Evolutionary conservation across 2,888 invertebrate genomes (phyloP), one percentile per base, ranked within the genome.

Genomic region (Choristoneura rosaceana): DNA sequence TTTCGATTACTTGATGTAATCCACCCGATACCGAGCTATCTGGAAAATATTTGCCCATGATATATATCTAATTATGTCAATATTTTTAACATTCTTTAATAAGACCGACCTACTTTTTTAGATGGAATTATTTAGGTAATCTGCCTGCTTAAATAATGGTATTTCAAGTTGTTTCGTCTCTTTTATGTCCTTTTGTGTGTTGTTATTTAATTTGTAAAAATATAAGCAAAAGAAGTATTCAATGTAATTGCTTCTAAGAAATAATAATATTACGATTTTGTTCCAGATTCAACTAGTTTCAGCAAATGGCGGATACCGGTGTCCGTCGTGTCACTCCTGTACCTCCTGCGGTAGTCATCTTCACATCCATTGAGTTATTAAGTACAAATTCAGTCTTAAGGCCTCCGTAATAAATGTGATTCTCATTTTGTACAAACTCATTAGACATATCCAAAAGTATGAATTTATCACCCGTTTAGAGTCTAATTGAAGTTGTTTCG

Each of bases 281-380:
- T 93, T 93, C 77, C 93, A 93, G 93, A 85, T 84, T 80, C 81
- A 74, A 79, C 80, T 78, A 79, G 81, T 69, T 76, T 75, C 77
- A 81, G 81, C 77, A 68, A 83, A 73, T 88, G 89, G 85, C 84
- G 88, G 81, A 84, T 90, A 86, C 78, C 83, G 74, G 78, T 81
- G 70, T 76, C 84, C 59, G 80, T 90, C 73, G 78, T 86, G 74
- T 83, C 87, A 79, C 80, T 92, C 76, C 81, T 91, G 66, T 88
- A 88, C 78, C 87, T 80, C 73, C 84, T 88, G 78, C 93, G 93
- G 90, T 93, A 93, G 92, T 91, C 89, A 77, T 74, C 78, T 83
- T 76, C 64, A 74, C 59, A 25, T 47, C 33, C 64, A 5, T 69
- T 68, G 50, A 61, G 41, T 43, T 64, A 55, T 64, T 73, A 82